phyloP scores from a whole-genome alignment of 2,888 invertebrate species.

The Oscheius onirici region DNA sequence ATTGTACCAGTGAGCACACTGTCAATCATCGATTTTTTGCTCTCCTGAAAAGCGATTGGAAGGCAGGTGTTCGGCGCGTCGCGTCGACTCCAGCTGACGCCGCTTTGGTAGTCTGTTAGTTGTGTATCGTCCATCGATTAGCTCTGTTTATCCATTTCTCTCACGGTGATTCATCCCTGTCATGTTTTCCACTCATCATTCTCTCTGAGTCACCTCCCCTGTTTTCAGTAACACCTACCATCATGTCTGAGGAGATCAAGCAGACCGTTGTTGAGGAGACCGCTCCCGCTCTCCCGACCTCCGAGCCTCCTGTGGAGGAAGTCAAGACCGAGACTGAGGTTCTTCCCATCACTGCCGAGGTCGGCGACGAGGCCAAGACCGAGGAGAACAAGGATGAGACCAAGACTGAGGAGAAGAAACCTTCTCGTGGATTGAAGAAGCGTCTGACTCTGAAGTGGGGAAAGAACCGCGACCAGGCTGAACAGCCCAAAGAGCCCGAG shows the following conservation, averaged over 20 bases:
- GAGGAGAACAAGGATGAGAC: constrained; percentile 1
- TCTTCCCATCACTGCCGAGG: constrained; percentile 5
- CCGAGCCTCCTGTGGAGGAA: constrained; percentile 52
- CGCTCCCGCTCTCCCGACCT: constrained; percentile 50
- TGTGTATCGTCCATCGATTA: not conserved
- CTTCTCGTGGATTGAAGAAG: constrained; percentile 45
- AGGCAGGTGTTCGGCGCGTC: not conserved
- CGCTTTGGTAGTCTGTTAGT: not conserved
- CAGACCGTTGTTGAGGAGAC: constrained; percentile 39
- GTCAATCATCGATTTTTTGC: not conserved
- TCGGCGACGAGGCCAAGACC: constrained; percentile 28
- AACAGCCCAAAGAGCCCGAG: constrained; percentile 58
- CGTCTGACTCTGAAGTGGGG: constrained; percentile 54
- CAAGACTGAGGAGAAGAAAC: constrained; percentile 40
- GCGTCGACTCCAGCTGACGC: not conserved
- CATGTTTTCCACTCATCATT: not conserved
- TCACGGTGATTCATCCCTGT: not conserved
- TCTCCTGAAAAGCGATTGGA: not conserved
- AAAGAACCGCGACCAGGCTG: constrained; percentile 54
- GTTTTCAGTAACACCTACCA: constrained; percentile 7
- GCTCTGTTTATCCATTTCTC: not conserved
- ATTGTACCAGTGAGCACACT: not conserved
- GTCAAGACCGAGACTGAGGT: constrained; percentile 33
- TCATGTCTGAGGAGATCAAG: constrained; percentile 32
- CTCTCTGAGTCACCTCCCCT: not conserved